Evolutionary conservation across 2,888 invertebrate genomes (phyloP), one percentile per base, ranked within the genome.

Genomic region (Stenolophus ochropezus): DNA sequence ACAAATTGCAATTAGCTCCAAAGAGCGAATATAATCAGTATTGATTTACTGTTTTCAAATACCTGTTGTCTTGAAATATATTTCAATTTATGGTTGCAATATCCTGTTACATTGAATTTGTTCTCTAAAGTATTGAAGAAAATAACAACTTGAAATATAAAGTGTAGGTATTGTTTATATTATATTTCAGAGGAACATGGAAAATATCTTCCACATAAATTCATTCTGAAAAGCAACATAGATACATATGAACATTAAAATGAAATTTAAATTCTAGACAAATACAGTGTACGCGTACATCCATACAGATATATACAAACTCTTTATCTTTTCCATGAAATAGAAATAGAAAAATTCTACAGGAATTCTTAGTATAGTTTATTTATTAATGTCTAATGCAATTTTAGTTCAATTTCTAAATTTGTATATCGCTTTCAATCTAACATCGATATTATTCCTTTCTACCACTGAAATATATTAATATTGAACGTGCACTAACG

Each of bases 11-110:
- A 69, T 33, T 69, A 33, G 18, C 27, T 4, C 16, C 20, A 77
- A 74, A 74, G 33, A 51, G 42, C 11, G 18, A n/a, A 11, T 11
- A 73, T 73, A 73, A 73, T 73, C 14, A 49, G 8, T 49, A 73
- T 73, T 16, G 25, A 73, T 49, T 73, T 49, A n/a, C 8, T 42
- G 33, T 11, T 42, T n/a, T 42, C 33, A 42, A 42, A 42, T 42
- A 42, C 33, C 11, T 42, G 11, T 42, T 42, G 6, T 8, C 33
- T 42, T 42, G 8, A 42, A 42, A 42, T 42, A 42, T 42, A 42
- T 42, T 42, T 42, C 6, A 11, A 42, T 42, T 42, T 42, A 42
- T 42, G 11, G 33, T 42, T 42, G 1, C 33, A 42, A 42, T 42
- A 42, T 42, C 33, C 33, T 42, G 33, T 42, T 42, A 42, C 33